phyloP scores from a whole-genome alignment of 2,888 invertebrate species.

The Gymnocheta viridis region DNA sequence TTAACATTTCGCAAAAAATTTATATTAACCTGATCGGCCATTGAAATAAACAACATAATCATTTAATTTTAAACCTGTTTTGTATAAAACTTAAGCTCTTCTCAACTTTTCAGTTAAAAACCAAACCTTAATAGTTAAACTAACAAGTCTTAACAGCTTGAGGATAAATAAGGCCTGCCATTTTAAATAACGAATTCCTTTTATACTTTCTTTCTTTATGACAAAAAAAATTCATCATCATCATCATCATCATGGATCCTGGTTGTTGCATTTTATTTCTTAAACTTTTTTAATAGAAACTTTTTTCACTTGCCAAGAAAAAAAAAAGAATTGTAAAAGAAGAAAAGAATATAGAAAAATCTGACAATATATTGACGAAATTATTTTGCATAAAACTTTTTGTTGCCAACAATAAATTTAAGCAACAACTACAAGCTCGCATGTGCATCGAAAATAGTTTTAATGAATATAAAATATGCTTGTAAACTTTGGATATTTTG shows the following conservation, averaged over 20 bases:
- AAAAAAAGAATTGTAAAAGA: background rate
- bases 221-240: constrained; percentile 8
- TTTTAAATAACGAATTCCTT: constrained; percentile 32
- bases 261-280: constrained; percentile 45
- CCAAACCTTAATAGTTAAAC: background rate
- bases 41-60: background rate
- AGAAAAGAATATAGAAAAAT: background rate
- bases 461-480: constrained; percentile 31
- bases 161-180: constrained; percentile 29
- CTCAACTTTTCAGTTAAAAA: background rate
- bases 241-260: constrained; percentile 1
- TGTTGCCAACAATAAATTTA: constrained; percentile 50
- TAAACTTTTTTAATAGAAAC: constrained; percentile 44
- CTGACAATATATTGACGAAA: constrained; percentile 49
- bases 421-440: constrained; percentile 8
- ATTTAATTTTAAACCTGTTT: background rate
- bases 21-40: background rate
- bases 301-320: constrained; percentile 43
- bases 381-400: constrained; percentile 53
- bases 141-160: background rate
- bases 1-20: no score
- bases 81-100: background rate
- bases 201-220: background rate
- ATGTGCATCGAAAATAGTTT: constrained; percentile 43
- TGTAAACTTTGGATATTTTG: constrained; percentile 37